Conservation (phyloP, 1,140 invertebrate genomes). For the Trichonephila clavipes region DNA sequence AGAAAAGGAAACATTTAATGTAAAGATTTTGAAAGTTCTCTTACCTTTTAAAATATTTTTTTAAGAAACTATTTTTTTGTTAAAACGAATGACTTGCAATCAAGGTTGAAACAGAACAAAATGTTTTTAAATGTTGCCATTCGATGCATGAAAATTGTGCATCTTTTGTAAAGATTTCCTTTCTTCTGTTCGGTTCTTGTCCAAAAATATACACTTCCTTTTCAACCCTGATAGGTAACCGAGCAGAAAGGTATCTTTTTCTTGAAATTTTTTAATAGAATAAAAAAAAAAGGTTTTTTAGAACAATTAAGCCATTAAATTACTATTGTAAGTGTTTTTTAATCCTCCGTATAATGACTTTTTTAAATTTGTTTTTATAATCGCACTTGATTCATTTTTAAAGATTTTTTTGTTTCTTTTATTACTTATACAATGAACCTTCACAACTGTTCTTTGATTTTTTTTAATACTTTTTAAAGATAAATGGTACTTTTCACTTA, state of each 20-base stretch:
- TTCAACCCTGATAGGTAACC: conserved; percentile 3
- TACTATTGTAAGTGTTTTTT: background rate
- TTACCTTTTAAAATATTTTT: background rate
- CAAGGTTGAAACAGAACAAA: background rate
- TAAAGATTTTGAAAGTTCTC: background rate
- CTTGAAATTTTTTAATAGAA: background rate
- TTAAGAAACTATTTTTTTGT: background rate
- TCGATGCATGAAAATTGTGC: background rate
- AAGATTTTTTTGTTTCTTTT: background rate
- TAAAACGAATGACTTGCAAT: background rate
- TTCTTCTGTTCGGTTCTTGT: background rate
- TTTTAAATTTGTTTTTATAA: background rate
- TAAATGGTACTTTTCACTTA: no score
- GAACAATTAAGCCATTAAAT: background rate
- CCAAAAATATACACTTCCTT: background rate
- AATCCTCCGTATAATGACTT: background rate
- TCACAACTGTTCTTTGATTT: no score
- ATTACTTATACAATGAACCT: no score
- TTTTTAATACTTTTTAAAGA: no score
- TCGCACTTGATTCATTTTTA: no score
- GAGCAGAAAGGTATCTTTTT: background rate
- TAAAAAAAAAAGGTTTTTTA: background rate
- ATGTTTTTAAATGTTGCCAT: background rate
- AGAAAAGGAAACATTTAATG: no score
- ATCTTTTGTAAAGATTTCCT: background rate